Base-by-base conservation (phyloP, 2,888 invertebrate genomes). In the Ormyrus labotus region DNA sequence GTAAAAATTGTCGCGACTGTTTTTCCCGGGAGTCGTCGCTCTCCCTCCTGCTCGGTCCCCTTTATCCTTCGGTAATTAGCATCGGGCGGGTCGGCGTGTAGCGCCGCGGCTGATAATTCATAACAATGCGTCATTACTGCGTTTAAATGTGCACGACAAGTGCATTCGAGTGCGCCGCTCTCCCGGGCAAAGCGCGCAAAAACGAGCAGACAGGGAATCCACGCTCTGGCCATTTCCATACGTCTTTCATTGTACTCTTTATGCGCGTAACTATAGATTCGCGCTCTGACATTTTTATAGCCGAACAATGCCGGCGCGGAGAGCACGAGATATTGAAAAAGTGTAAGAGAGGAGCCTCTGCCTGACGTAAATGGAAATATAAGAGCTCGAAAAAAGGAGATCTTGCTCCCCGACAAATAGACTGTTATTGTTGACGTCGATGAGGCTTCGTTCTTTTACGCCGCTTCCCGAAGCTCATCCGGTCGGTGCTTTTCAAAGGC, bases 81-180 rank as follows among this genome's bases (percentile, higher is more conserved):
- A 82, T 78, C 53, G 76, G 65, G 72, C 74, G 77, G 71, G 67
- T 71, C 68, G 63, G 74, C 74, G 48, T 13, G 69, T 34, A 48
- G 70, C 34, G 69, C 73, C 85, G 84, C 84, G 85, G 87, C 87
- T 88, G 88, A 89, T 89, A 89, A 90, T 89, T 89, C 88, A 85
- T 85, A 86, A 89, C 89, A 89, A 88, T 89, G 87, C 88, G 86
- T 88, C 89, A 88, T 89, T 89, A 89, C 86, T 84, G 87, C 87
- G 86, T 87, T 89, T 88, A 87, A 90, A 89, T 86, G 87, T 87
- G 87, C 86, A 88, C 88, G 89, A 89, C 89, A 88, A 89, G 89
- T 88, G 88, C 87, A 88, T 89, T 89, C 87, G 87, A 89, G 90
- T 88, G 87, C 84, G 81, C 77, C 83, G 75, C 73, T 82, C 81